Percentiles rank a stretch among this genome's conserved stretches.
Conservation (phyloP, 2,113 vertebrate genomes). For the Sinosuthora webbiana region DNA sequence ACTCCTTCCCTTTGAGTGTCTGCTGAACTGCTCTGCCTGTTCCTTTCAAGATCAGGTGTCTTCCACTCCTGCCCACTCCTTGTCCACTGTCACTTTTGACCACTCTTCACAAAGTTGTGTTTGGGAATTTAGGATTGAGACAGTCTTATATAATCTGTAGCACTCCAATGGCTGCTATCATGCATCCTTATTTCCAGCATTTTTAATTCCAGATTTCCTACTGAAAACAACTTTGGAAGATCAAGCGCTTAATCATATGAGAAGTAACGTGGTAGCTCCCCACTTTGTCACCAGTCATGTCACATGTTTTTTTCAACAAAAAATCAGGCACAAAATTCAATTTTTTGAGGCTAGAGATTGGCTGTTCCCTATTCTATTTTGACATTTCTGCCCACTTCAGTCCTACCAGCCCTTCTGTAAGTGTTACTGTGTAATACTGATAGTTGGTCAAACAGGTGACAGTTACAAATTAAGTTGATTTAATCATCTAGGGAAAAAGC, state of each 20-base stretch:
- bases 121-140: not conserved
- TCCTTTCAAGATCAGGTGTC: not conserved
- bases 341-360: not conserved
- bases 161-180: not conserved
- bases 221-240: not conserved
- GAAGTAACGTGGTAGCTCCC: not conserved
- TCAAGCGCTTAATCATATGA: not conserved
- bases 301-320: not conserved
- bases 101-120: accelerated
- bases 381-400: not conserved
- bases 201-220: not conserved
- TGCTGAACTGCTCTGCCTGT: not conserved
- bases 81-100: not conserved
- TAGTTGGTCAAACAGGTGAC: not conserved
- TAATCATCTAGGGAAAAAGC: not conserved
- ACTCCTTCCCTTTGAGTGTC: not conserved
- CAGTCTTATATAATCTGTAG: not conserved
- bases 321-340: not conserved
- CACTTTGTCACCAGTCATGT: not conserved
- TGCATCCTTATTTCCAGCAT: not conserved
- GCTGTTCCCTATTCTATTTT: not conserved
- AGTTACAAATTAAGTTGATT: not conserved
- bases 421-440: not conserved
- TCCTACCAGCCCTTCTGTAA: not conserved
- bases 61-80: not conserved